Percentiles rank a stretch among this genome's conserved stretches.
Conservation (phyloP, 2,797 vertebrate genomes). For the Gorsachius magnificus region DNA sequence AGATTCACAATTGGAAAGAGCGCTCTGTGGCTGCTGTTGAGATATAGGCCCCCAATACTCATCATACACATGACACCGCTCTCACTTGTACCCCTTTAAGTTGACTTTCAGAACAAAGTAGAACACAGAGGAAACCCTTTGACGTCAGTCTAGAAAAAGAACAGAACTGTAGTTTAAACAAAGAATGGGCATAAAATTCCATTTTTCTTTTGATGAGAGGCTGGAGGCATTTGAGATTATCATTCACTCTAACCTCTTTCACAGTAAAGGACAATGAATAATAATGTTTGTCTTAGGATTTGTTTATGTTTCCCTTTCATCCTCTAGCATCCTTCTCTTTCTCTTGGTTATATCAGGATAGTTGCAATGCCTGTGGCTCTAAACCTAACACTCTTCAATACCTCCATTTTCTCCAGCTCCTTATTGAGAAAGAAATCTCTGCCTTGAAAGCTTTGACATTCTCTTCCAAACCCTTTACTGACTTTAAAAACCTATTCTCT, state of each 20-base stretch:
- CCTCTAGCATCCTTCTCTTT: not conserved
- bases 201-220: not conserved
- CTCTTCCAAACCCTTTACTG: not conserved
- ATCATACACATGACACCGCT: not conserved
- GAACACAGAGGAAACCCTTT: not conserved
- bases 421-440: not conserved
- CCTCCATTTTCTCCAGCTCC: not conserved
- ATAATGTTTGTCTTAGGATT: not conserved
- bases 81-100: not conserved
- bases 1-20: not conserved
- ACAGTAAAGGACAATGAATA: not conserved
- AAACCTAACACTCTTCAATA: not conserved
- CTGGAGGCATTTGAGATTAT: not conserved
- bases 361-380: not conserved
- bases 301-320: not conserved
- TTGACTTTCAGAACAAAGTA: not conserved
- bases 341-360: not conserved
- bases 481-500: not conserved
- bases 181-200: not conserved
- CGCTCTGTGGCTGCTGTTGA: not conserved
- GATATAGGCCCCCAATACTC: not conserved
- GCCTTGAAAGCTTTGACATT: not conserved
- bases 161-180: not conserved
- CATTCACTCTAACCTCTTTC: not conserved
- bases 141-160: not conserved